Evolutionary conservation across 2,797 vertebrate species (phyloP).

Genomic region (Nannoperca australis): DNA sequence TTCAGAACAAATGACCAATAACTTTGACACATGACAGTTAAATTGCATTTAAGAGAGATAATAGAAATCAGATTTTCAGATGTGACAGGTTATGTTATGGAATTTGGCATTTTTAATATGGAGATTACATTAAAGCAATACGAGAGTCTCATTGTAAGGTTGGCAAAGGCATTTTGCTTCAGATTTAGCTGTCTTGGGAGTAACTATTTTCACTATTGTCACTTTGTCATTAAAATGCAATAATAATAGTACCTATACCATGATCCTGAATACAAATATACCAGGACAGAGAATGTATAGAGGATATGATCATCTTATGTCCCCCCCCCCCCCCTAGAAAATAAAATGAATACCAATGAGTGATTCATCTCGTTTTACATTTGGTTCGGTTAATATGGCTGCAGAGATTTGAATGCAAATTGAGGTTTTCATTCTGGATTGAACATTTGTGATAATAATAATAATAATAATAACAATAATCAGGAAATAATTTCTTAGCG

Average conservation of each 20-base stretch:
- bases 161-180: conserved; percentile 56
- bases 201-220: conserved; percentile 46
- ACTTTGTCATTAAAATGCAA: conserved; percentile 47
- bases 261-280: conserved; percentile 13
- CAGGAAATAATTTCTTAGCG: not conserved
- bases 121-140: conserved; percentile 75
- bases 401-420: conserved; percentile 16
- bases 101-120: conserved; percentile 77
- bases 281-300: not conserved
- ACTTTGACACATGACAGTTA: conserved; percentile 80
- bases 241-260: conserved; percentile 47
- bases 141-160: conserved; percentile 56
- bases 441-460: conserved; percentile 4
- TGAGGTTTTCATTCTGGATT: not conserved
- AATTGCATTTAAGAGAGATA: conserved; percentile 78
- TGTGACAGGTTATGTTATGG: conserved; percentile 71
- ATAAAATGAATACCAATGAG: conserved; percentile 58
- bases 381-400: conserved; percentile 34
- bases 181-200: conserved; percentile 54
- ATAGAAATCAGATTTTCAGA: conserved; percentile 74
- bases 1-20: conserved; percentile 77
- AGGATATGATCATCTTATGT: conserved; percentile 39
- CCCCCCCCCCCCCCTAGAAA: conserved; percentile 1
- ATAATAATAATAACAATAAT: not conserved
- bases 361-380: conserved; percentile 42